Evolutionary conservation across 2,888 invertebrate species (phyloP), one percentile per base, ranked within the genome.

Genomic region (Tryphoninae sp.): DNA sequence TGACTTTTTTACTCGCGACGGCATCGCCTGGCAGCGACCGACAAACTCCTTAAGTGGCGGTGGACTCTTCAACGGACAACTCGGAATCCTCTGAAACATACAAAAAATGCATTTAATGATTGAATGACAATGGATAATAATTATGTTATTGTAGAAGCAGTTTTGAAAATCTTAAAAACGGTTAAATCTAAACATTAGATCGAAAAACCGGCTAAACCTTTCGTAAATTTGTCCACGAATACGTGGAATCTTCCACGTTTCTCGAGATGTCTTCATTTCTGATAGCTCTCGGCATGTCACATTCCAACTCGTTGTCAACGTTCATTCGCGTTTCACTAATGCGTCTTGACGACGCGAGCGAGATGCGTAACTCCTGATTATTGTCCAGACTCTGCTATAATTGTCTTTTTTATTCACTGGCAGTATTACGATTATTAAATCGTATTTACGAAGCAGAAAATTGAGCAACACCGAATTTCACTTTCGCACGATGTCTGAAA

Each of bases 1-100:
- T 83, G 93, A 93, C 88, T 92, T 92, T 84, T 92, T 92, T 77
- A 91, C 91, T 74, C 92, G 88, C 23, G 92, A 92, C 87, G 92
- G 92, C 92, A 92, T 92, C 85, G 91, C 90, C 86, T 92, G 92
- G 86, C 92, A 92, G 88, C 90, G 91, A 80, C 91, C 90, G 83
- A 92, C 92, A 84, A 92, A 91, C 83, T 92, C 91, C 87, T 92
- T 92, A 83, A 92, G 85, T 79, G 92, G 91, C 83, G 90, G 91
- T 80, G 92, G 91, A 90, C 89, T 91, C 86, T 91, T 92, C 78
- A 91, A 89, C 62, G 92, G 91, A 82, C 91, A 92, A 84, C 87
- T 91, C 78, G 91, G 90, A 84, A 92, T 90, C 84, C 91, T 91
- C 92, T 92, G 90, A 89, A 90, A 72, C 16, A 53, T 53, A 77